These are phyloP conservation scores for Boloria selene DNA, from an alignment of 2,888 invertebrate species.

Conservation along the genomic window DNA sequence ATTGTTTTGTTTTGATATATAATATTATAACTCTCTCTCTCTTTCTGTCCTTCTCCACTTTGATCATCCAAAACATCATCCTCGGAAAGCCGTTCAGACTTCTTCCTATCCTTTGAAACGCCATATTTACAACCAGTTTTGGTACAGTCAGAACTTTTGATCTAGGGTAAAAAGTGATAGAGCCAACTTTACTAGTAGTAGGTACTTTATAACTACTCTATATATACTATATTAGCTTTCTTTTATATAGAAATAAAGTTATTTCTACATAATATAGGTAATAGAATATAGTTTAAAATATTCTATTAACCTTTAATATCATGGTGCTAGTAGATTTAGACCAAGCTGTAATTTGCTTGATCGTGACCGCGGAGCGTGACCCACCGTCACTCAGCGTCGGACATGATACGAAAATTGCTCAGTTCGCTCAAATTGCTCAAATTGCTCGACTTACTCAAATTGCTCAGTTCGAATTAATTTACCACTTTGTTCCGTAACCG, in stretches of 20 bases:
- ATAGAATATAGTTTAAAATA: constrained; percentile 9
- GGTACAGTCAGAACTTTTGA: too few relatives aligned
- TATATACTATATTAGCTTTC: too few relatives aligned
- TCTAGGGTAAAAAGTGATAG: too few relatives aligned
- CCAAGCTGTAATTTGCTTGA: constrained; percentile 33
- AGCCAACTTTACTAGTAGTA: too few relatives aligned
- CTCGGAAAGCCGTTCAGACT: too few relatives aligned
- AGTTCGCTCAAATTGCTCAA: constrained; percentile 47
- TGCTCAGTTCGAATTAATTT: constrained; percentile 59
- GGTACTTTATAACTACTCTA: too few relatives aligned
- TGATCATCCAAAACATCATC: too few relatives aligned
- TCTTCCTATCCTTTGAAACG: too few relatives aligned
- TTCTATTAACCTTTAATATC: constrained; percentile 11
- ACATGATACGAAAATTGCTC: constrained; percentile 62
- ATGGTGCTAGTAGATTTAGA: constrained; percentile 20
- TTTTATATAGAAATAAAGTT: background rate
- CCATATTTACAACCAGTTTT: too few relatives aligned
- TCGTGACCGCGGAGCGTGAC: constrained; percentile 46
- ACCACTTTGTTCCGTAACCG: constrained; percentile 70
- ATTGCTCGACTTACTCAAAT: constrained; percentile 49
- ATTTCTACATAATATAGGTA: background rate
- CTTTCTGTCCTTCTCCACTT: too few relatives aligned
- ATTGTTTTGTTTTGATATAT: too few relatives aligned
- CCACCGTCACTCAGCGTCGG: constrained; percentile 51
- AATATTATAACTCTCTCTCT: too few relatives aligned